Percentiles rank a stretch among this genome's conserved stretches.
Conservation (phyloP, 2,888 invertebrate species). For the Cosmorhoe ocellata region DNA sequence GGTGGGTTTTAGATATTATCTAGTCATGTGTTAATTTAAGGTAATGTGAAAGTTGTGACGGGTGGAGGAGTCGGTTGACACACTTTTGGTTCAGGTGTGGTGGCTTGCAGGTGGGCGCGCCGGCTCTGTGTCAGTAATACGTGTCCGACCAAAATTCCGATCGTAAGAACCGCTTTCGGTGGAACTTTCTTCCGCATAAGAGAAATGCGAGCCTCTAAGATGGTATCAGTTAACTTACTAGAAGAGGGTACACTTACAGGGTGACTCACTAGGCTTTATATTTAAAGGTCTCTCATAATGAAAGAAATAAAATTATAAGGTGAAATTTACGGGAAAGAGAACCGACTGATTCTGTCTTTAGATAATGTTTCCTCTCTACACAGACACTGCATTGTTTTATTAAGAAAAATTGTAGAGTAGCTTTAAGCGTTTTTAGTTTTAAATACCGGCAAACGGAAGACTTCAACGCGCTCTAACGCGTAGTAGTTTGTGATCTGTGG, state of each 20-base stretch:
- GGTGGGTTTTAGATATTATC: slow-evolving; percentile 59
- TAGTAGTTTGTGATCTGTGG: slow-evolving; percentile 25
- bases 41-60: slow-evolving; percentile 80
- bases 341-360: too few relatives aligned
- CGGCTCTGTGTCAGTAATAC: slow-evolving; percentile 64
- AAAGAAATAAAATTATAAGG: too few relatives aligned
- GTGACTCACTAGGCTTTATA: too few relatives aligned
- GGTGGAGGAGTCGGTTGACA: slow-evolving; percentile 77
- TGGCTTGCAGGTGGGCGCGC: slow-evolving; percentile 75
- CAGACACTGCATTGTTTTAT: too few relatives aligned
- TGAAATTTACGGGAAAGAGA: too few relatives aligned
- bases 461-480: slow-evolving; percentile 68
- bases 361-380: too few relatives aligned
- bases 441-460: slow-evolving; percentile 62
- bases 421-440: slow-evolving; percentile 37
- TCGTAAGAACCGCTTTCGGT: slow-evolving; percentile 73
- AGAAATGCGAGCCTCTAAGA: slow-evolving; percentile 9
- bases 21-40: slow-evolving; percentile 72
- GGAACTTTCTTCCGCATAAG: slow-evolving; percentile 68
- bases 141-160: slow-evolving; percentile 76
- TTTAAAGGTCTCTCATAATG: too few relatives aligned
- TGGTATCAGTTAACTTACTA: too few relatives aligned
- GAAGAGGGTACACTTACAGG: too few relatives aligned
- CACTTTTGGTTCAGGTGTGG: slow-evolving; percentile 79
- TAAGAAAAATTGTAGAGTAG: neutral